Base-by-base conservation (phyloP, 2,888 invertebrate genomes). In the Hemaris fuciformis region DNA sequence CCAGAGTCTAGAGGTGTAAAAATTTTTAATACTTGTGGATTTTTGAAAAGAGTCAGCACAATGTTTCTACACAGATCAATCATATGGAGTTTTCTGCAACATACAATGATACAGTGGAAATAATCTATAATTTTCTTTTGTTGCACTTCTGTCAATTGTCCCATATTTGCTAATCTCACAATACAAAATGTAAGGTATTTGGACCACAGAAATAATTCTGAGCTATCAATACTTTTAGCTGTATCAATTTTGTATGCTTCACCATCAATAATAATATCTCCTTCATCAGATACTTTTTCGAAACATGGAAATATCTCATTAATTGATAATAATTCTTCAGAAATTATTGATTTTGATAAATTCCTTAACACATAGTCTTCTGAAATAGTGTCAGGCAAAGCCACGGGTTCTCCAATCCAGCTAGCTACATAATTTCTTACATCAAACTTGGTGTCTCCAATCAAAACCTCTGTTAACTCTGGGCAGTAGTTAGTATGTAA, bases 401-500 rank as follows among this genome's bases (percentile, higher is more conserved):
- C 56, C 13, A 84, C 77, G 1, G 88, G 82, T 42, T 84, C 72
- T 1, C 82, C 75, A 22, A 80, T 79, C 94, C 94, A 95, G 69
- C 85, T 87, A 0, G 82, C 81, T 1, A 94, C 80, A 72, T 95
- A 95, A 62, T 85, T 88, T 38, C 89, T 79, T 6, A 88, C 83
- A 58, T 93, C 84, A 5, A 89, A 63, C 67, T 93, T 85, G 46
- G 88, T 88, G 70, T 91, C 90, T n/a, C 89, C 84, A 48, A 93
- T 85, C 56, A 94, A 76, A 34, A 88, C 76, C 67, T 91, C 88
- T 2, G 95, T 91, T 61, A 92, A 72, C 57, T 89, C 87, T 0
- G 93, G 91, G 1, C 90, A 87, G 66, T 93, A 93, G 83, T 95
- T 95, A 61, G 86, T 88, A 75, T 95, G 95, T 25, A 95, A 86